Base-by-base conservation (phyloP, 1,140 invertebrate species). In the Microplitis demolitor region DNA sequence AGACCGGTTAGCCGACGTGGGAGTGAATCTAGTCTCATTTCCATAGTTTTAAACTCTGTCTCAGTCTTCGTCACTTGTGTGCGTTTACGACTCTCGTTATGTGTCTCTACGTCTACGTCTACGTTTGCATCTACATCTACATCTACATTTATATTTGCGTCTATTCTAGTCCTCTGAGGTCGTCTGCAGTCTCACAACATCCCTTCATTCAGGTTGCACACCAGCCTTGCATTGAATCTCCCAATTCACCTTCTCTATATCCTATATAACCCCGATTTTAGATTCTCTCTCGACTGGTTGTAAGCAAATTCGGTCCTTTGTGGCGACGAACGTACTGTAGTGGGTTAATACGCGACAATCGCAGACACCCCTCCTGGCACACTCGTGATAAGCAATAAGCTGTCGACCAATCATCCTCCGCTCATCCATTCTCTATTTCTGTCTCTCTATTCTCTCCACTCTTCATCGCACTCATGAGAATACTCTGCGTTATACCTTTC, bases 371-470 rank as follows among this genome's bases (percentile, higher is more conserved):
- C 64, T 24, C 51, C 66, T 53, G 35, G 31, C 31, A n/a, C 8
- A 13, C 31, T 67, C 50, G 60, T 68, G 72, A 73, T 73, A 73
- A 73, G 72, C 72, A 73, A 69, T 73, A 69, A 73, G 72, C 72
- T 69, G n/a, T 69, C 71, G 66, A 45, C 63, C 63, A 66, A 66
- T 66, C 63, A 66, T 51, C 9, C 16, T 51, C 34, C 39, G 39
- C 11, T 45, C 39, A 14, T 16, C 9, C 34, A 5, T 45, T 66
- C 13, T 66, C 35, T 51, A 37, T 45, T 45, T 37, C 37, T 16
- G 6, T 66, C 35, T 66, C 11, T 33, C 9, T 13, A 24, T 24
- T 24, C 24, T 24, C 24, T 24, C 0, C n/a, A 39, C 34, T 13
- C 11, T 37, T 66, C 14, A 37, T 50, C 37, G n/a, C 35, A 14